These are phyloP conservation scores for Paelopatides confundens DNA, from an alignment of 53 echinoderm and acorn worm genomes.

Conservation along the genomic window DNA sequence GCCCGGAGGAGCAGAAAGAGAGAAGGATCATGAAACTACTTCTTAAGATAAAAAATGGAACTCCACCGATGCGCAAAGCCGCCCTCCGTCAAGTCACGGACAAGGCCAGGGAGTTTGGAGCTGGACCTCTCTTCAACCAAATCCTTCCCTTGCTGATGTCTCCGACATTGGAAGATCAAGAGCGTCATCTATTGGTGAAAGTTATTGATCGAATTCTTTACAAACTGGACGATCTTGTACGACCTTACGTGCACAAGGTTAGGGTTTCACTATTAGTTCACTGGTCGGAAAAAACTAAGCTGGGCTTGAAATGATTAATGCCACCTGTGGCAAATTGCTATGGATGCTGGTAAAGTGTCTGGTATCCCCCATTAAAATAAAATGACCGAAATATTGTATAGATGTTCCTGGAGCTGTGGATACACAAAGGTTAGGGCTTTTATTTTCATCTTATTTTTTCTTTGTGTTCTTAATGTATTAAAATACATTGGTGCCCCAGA, in stretches of 20 bases:
- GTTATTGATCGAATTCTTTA: conserved; percentile 97
- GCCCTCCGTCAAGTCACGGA: conserved; percentile 98
- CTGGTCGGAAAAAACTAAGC: too few relatives aligned
- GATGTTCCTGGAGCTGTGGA: too few relatives aligned
- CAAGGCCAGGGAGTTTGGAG: conserved; percentile 97
- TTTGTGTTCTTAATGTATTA: too few relatives aligned
- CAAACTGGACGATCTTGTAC: conserved; percentile 94
- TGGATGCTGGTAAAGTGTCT: too few relatives aligned
- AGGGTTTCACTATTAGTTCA: too few relatives aligned
- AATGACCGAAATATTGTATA: neutral
- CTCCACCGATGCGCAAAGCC: conserved; percentile 98
- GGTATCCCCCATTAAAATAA: too few relatives aligned
- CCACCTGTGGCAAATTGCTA: too few relatives aligned
- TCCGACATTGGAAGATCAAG: conserved; percentile 99
- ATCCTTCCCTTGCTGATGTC: conserved; percentile 99
- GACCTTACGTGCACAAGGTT: conserved; percentile 99
- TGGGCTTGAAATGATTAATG: too few relatives aligned
- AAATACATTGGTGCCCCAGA: too few relatives aligned
- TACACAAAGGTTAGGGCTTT: too few relatives aligned
- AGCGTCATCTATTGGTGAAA: conserved; percentile 99
- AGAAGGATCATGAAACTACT: conserved; percentile 93
- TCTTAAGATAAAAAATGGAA: conserved; percentile 98
- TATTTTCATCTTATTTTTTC: too few relatives aligned
- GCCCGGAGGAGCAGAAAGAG: conserved; percentile 93
- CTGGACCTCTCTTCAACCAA: conserved; percentile 99